A percentile compares a stretch with the other conserved stretches of the same genome.
These are phyloP conservation scores for Andrena flavipes DNA, from an alignment of 2,888 invertebrate genomes.

Conservation along the genomic window DNA sequence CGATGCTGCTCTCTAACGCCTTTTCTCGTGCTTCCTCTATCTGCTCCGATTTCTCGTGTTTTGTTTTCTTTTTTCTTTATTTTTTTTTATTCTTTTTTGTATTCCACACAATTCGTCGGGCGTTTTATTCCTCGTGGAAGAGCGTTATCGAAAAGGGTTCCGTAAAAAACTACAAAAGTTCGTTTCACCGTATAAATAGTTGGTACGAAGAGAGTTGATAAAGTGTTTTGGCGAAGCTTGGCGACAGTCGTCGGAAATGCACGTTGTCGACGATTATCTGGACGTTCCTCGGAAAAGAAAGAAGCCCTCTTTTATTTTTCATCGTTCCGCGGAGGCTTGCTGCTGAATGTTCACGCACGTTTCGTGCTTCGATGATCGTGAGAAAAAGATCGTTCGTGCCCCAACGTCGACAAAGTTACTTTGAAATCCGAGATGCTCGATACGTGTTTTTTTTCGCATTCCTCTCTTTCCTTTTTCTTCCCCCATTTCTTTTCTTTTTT, in stretches of 20 bases:
- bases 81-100: background rate
- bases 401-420: slow-evolving; percentile 35
- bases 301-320: slow-evolving; percentile 16
- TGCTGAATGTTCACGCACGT: slow-evolving; percentile 22
- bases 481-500: background rate
- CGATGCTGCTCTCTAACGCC: slow-evolving; percentile 12
- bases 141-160: slow-evolving; percentile 37
- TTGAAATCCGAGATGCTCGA: slow-evolving; percentile 37
- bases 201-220: slow-evolving; percentile 55
- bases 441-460: slow-evolving; percentile 16
- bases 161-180: slow-evolving; percentile 55
- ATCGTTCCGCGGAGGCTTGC: slow-evolving; percentile 37
- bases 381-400: slow-evolving; percentile 31
- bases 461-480: slow-evolving; percentile 14
- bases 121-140: background rate
- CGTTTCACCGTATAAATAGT: slow-evolving; percentile 42
- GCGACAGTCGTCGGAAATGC: slow-evolving; percentile 55
- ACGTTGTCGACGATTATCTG: slow-evolving; percentile 52
- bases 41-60: slow-evolving; percentile 15
- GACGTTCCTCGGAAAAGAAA: slow-evolving; percentile 60
- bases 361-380: slow-evolving; percentile 27
- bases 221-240: slow-evolving; percentile 50
- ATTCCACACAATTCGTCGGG: background rate
- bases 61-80: background rate
- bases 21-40: slow-evolving; percentile 10